These are phyloP conservation scores for Ceuthmochares aereus DNA, from an alignment of 2,113 vertebrate species.

Conservation along the genomic window DNA sequence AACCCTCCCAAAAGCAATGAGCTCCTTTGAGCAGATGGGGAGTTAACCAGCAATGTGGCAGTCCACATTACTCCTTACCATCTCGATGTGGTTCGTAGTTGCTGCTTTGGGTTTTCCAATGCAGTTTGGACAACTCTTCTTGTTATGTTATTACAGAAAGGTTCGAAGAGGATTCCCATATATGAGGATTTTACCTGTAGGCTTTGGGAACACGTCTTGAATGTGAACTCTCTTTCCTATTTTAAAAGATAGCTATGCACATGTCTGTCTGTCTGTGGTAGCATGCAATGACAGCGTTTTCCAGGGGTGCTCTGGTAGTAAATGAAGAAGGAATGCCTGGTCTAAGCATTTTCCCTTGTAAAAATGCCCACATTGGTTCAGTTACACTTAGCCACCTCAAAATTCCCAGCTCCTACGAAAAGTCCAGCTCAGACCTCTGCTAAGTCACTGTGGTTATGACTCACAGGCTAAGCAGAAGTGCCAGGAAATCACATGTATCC, in stretches of 20 bases:
- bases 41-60: neutral
- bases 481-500: slow-evolving; percentile 13
- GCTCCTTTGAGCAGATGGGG: neutral
- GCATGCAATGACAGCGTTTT: accelerated
- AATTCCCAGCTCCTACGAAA: neutral
- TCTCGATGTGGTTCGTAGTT: accelerated
- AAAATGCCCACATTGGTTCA: neutral
- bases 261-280: neutral
- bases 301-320: neutral
- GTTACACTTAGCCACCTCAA: neutral
- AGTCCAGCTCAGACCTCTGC: neutral
- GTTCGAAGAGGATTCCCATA: neutral
- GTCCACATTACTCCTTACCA: neutral
- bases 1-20: neutral
- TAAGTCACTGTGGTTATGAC: slow-evolving; percentile 63
- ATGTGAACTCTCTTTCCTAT: neutral
- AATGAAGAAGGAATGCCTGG: neutral
- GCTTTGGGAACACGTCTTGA: neutral
- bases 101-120: neutral
- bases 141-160: neutral
- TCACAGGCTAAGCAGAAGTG: slow-evolving; percentile 26
- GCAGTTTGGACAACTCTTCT: accelerated
- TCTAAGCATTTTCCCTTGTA: neutral
- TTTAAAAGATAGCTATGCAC: neutral
- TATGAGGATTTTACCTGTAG: neutral